Evolutionary conservation across 2,888 invertebrate species (phyloP).

Genomic region (Drosophila melanosoma): DNA sequence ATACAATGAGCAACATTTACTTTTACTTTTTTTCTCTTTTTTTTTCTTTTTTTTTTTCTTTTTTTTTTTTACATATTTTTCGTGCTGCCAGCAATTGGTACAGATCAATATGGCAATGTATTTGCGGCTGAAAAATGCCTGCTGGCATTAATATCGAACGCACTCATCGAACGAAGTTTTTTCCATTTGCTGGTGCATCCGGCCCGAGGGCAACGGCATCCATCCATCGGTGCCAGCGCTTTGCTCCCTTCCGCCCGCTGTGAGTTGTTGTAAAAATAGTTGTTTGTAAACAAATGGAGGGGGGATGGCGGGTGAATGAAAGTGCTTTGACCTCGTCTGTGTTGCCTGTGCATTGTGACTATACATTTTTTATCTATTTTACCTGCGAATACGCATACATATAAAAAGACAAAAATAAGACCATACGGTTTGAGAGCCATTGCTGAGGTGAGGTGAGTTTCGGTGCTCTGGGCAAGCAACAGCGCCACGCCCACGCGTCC

Average conservation of each 20-base stretch:
- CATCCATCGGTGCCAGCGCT: conserved; percentile 36
- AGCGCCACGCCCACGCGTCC: conserved; percentile 63
- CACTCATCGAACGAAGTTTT: conserved; percentile 28
- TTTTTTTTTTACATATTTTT: background rate
- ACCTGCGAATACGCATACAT: conserved; percentile 25
- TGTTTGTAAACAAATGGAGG: conserved; percentile 54
- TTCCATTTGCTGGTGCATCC: conserved; percentile 38
- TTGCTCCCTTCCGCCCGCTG: conserved; percentile 4
- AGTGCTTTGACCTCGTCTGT: conserved; percentile 65
- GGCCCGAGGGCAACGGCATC: conserved; percentile 56
- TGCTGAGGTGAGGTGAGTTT: conserved; percentile 50
- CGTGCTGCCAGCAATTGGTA: background rate
- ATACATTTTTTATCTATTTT: conserved; percentile 32
- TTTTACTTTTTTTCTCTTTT: background rate
- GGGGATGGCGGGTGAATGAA: conserved; percentile 36
- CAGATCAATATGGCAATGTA: conserved; percentile 25
- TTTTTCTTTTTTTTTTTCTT: background rate
- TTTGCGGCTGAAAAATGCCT: conserved; percentile 35
- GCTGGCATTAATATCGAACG: conserved; percentile 31
- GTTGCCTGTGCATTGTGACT: conserved; percentile 21
- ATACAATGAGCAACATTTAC: background rate
- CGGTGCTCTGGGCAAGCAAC: conserved; percentile 52
- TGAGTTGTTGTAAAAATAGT: conserved; percentile 45
- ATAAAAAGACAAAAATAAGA: background rate
- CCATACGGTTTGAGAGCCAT: conserved; percentile 55